These are phyloP conservation scores for Adrianichthys oophorus DNA, from an alignment of 2,797 vertebrate genomes.

Conservation along the genomic window DNA sequence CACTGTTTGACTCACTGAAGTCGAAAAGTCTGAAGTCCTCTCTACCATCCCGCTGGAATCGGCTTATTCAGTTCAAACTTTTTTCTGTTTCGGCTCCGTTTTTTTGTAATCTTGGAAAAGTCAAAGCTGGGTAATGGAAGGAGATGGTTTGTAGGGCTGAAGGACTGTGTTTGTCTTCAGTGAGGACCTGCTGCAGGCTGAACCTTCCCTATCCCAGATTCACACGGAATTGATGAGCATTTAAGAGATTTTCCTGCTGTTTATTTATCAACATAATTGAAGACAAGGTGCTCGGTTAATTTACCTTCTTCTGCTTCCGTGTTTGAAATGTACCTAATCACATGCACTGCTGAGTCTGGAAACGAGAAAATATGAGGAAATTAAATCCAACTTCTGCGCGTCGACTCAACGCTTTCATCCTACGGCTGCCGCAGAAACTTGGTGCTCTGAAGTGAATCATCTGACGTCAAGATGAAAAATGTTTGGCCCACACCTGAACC, in stretches of 20 bases:
- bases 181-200: too few relatives aligned
- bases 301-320: conserved; percentile 20
- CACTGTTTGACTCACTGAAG: too few relatives aligned
- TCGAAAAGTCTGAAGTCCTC: conserved; percentile 5
- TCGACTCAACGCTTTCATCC: conserved; percentile 7
- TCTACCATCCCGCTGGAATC: too few relatives aligned
- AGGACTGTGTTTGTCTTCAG: conserved; percentile 12
- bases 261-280: conserved; percentile 37
- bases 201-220: too few relatives aligned
- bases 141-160: conserved; percentile 57
- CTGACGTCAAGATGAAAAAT: conserved; percentile 47
- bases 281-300: conserved; percentile 30
- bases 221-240: neutral
- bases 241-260: conserved; percentile 9
- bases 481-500: conserved; percentile 31
- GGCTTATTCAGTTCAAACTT: conserved; percentile 52
- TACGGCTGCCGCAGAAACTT: conserved; percentile 9
- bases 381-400: conserved; percentile 6
- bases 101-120: conserved; percentile 57
- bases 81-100: conserved; percentile 59
- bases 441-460: conserved; percentile 27
- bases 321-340: conserved; percentile 41
- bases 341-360: conserved; percentile 38
- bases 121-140: conserved; percentile 68
- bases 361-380: conserved; percentile 30